phyloP scores from a whole-genome alignment of 2,888 invertebrate genomes.

The Chrysina gloriosa region DNA sequence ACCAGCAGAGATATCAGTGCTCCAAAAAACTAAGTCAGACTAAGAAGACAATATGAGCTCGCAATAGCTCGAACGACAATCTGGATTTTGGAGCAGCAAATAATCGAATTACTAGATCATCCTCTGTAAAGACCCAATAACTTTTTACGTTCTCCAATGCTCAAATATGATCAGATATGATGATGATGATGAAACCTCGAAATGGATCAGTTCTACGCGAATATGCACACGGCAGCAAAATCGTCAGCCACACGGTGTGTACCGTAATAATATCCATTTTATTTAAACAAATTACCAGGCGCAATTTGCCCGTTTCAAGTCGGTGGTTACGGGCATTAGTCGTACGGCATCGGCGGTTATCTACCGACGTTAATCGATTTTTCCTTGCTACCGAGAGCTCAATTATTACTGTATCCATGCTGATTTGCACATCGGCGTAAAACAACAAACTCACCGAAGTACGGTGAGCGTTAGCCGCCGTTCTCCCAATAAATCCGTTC shows the following conservation, averaged over 20 bases:
- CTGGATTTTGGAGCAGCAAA: too few species aligned
- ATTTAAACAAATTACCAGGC: conserved; percentile 10
- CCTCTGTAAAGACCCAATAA: too few species aligned
- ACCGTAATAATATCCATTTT: conserved; percentile 15
- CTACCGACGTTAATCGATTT: neutral
- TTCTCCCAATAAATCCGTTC: too few species aligned
- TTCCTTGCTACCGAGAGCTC: neutral
- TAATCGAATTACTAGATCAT: too few species aligned
- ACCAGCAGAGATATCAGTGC: too few species aligned
- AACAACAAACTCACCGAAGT: conserved; percentile 15
- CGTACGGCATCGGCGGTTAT: conserved; percentile 4
- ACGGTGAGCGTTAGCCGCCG: too few species aligned
- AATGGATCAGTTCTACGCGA: neutral
- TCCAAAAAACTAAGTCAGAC: too few species aligned
- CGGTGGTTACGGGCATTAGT: neutral
- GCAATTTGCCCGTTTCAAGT: conserved; percentile 12
- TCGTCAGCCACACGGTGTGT: neutral
- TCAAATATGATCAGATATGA: too few species aligned
- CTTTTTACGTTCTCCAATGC: too few species aligned
- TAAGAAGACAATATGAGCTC: too few species aligned
- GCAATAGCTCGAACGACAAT: too few species aligned
- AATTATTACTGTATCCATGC: conserved; percentile 33
- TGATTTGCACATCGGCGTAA: conserved; percentile 18
- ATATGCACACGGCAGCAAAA: neutral
- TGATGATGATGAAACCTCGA: too few species aligned